Conservation (phyloP, 2,797 vertebrate genomes). For the Cyprinella venusta region DNA sequence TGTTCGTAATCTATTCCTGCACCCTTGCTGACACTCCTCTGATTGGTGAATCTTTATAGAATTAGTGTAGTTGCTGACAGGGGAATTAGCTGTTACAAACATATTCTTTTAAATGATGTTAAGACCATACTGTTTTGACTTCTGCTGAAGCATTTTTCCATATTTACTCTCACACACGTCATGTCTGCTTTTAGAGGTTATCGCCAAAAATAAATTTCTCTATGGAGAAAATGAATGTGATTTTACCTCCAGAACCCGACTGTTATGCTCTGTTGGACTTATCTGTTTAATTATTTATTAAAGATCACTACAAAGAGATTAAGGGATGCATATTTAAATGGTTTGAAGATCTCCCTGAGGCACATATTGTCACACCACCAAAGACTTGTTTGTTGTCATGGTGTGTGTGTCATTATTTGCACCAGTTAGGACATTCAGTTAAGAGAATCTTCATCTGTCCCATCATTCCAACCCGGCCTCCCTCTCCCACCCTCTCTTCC, state of each 20-base stretch:
- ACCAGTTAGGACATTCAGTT: too few species aligned
- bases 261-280: conserved; percentile 5
- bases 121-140: neutral
- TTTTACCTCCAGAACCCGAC: neutral
- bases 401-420: too few species aligned
- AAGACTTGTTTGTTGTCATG: too few species aligned
- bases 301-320: too few species aligned
- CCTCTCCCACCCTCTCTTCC: too few species aligned
- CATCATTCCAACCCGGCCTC: too few species aligned
- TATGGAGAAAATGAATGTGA: neutral
- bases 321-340: too few species aligned
- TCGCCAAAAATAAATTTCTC: neutral
- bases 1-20: too few species aligned
- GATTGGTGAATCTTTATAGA: neutral
- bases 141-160: neutral
- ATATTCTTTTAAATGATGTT: neutral
- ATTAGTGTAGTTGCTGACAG: neutral
- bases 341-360: too few species aligned
- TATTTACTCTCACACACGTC: neutral
- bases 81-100: neutral
- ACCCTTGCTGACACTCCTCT: too few species aligned
- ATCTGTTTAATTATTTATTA: neutral
- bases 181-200: neutral
- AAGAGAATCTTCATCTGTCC: too few species aligned
- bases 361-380: too few species aligned